Conservation (phyloP, 2,797 vertebrate species). For the Limosa lapponica region DNA sequence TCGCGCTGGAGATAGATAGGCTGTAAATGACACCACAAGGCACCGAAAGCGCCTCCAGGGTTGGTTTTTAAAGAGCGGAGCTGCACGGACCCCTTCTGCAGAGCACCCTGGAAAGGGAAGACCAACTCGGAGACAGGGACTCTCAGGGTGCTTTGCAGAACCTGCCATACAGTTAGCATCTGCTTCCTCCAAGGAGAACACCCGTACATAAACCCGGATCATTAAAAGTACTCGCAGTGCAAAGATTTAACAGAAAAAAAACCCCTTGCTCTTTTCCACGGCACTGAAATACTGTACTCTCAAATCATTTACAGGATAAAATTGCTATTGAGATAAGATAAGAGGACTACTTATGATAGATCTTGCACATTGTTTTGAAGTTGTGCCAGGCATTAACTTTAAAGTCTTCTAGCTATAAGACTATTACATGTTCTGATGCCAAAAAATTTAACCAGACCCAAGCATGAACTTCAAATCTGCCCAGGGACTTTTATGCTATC, state of each 20-base stretch:
- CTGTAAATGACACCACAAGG: background rate
- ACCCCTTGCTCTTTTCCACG: constrained; percentile 11
- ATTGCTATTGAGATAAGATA: constrained; percentile 74
- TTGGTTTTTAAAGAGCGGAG: background rate
- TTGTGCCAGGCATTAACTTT: constrained; percentile 62
- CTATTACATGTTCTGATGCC: constrained; percentile 55
- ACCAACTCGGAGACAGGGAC: accelerated
- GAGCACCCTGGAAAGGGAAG: background rate
- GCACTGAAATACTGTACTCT: constrained; percentile 27
- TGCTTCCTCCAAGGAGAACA: background rate
- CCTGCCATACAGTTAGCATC: accelerated
- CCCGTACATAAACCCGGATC: background rate
- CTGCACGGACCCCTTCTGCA: background rate
- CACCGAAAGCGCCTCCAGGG: background rate
- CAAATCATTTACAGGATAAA: constrained; percentile 72
- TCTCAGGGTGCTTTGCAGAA: background rate
- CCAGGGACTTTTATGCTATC: constrained; percentile 40
- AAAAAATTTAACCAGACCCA: constrained; percentile 68
- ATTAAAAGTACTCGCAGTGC: background rate
- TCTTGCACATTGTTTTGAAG: constrained; percentile 65
- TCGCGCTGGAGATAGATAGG: accelerated
- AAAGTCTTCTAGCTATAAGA: constrained; percentile 53
- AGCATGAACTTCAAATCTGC: constrained; percentile 58
- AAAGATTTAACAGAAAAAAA: background rate
- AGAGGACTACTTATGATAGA: constrained; percentile 69